These are phyloP conservation scores for Gephyroberyx darwinii DNA, from an alignment of 2,797 vertebrate genomes.

Conservation along the genomic window DNA sequence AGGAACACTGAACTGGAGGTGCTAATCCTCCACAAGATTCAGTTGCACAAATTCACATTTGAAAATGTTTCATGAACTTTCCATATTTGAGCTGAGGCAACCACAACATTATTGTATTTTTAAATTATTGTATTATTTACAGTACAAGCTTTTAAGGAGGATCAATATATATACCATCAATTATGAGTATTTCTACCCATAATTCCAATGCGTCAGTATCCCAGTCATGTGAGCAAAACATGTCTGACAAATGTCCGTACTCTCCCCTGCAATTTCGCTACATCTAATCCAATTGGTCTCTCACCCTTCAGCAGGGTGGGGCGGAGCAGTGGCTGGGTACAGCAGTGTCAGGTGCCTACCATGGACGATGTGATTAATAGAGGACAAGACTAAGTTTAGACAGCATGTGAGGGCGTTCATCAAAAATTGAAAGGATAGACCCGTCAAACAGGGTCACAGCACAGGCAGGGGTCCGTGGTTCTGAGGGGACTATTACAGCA, in stretches of 20 bases:
- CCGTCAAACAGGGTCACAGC: slow-evolving; percentile 62
- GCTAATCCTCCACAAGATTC: slow-evolving; percentile 71
- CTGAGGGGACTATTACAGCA: slow-evolving; percentile 21
- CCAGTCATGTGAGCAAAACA: slow-evolving; percentile 3
- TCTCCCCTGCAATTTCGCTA: slow-evolving; percentile 9
- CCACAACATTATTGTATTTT: neutral
- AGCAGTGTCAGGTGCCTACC: slow-evolving; percentile 61
- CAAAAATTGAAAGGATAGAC: slow-evolving; percentile 68
- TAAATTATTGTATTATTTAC: neutral
- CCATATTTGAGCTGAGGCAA: neutral
- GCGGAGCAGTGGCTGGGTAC: slow-evolving; percentile 37
- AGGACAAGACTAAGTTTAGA: slow-evolving; percentile 79
- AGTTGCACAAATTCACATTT: slow-evolving; percentile 62
- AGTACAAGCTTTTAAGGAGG: neutral
- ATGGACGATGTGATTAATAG: slow-evolving; percentile 76
- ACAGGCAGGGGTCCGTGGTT: slow-evolving; percentile 13
- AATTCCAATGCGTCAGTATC: neutral
- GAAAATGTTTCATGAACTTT: slow-evolving; percentile 21
- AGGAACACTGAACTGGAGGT: slow-evolving; percentile 45
- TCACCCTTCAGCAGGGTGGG: slow-evolving; percentile 35
- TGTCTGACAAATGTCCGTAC: slow-evolving; percentile 23
- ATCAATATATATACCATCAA: neutral
- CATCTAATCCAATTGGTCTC: slow-evolving; percentile 46
- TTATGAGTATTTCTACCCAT: neutral
- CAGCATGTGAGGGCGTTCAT: slow-evolving; percentile 74